Conservation (phyloP, 2,797 vertebrate genomes). For the Australoheros facetus region DNA sequence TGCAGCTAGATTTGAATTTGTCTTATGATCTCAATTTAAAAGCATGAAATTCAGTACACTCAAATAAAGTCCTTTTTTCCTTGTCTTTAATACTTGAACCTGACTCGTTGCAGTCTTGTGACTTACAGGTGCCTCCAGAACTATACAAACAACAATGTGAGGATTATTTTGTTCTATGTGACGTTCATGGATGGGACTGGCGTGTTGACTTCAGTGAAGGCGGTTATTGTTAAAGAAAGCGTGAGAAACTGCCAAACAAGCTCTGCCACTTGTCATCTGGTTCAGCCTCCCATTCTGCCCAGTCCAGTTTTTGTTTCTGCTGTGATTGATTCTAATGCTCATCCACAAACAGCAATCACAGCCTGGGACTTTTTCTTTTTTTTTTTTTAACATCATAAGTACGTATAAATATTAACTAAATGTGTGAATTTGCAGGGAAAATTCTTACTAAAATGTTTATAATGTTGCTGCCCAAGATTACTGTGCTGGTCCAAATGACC, state of each 20-base stretch:
- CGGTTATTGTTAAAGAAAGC: constrained; percentile 56
- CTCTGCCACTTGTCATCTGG: constrained; percentile 62
- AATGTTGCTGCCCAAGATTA: background rate
- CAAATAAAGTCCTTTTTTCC: background rate
- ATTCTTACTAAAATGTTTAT: background rate
- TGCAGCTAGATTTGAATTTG: background rate
- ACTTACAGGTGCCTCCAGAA: constrained; percentile 23
- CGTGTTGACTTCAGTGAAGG: constrained; percentile 54
- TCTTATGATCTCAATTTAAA: background rate
- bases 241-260: constrained; percentile 63
- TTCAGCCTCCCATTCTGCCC: constrained; percentile 54
- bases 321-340: constrained; percentile 35
- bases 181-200: constrained; percentile 4
- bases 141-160: constrained; percentile 16
- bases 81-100: background rate
- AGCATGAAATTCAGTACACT: background rate
- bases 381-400: background rate
- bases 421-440: background rate
- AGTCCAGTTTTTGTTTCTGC: constrained; percentile 51
- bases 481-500: no score
- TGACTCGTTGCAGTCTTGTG: background rate
- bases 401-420: background rate
- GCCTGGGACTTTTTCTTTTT: background rate
- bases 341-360: constrained; percentile 40
- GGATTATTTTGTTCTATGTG: constrained; percentile 1